These are phyloP conservation scores for Myodes glareolus DNA, from an alignment of 2,113 vertebrate species.

Conservation along the genomic window DNA sequence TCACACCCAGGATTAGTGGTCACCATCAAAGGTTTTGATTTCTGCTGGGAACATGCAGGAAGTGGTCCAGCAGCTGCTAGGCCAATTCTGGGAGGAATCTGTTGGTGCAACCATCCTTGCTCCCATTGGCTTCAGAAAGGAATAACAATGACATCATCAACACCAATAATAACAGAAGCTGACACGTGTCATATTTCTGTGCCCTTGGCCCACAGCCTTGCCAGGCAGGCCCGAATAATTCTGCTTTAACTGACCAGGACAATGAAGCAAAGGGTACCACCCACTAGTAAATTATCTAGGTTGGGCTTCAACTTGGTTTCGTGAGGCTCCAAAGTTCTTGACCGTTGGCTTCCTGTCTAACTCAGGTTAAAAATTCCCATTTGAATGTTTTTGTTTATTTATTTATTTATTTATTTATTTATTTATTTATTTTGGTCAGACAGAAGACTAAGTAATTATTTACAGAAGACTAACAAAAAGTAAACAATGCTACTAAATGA, in stretches of 20 bases:
- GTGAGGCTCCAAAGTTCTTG: background rate
- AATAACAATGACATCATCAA: background rate
- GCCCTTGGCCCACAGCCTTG: background rate
- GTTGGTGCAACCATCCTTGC: background rate
- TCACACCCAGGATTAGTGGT: background rate
- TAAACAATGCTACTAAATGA: background rate
- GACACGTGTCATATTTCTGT: too few species aligned
- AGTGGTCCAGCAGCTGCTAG: background rate
- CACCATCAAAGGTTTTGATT: background rate
- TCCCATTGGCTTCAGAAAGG: background rate
- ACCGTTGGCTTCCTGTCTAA: background rate
- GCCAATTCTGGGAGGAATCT: background rate
- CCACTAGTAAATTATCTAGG: background rate
- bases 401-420: too few species aligned
- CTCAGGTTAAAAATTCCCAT: background rate
- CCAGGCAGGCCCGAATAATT: background rate
- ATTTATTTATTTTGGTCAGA: background rate
- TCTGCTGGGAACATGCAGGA: slow-evolving; percentile 19
- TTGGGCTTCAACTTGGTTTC: background rate
- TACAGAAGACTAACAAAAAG: background rate
- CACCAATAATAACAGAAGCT: background rate
- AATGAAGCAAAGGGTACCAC: background rate
- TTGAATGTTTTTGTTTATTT: background rate
- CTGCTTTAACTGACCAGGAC: background rate
- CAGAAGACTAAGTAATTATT: background rate